Percentiles rank a stretch among this genome's conserved stretches.
These are phyloP conservation scores for Megamerina dolium DNA, from an alignment of 2,888 invertebrate genomes.

Conservation along the genomic window DNA sequence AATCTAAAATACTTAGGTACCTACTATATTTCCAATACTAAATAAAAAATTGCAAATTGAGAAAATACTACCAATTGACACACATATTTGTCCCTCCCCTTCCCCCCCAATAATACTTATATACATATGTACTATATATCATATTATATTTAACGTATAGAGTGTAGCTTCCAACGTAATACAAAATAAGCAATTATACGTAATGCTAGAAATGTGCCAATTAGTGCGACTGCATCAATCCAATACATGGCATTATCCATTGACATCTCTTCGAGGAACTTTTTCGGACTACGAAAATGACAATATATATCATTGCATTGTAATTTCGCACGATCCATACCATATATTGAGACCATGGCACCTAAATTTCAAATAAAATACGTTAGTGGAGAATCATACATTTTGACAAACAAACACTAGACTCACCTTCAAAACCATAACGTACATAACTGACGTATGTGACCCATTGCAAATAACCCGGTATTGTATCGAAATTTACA, in stretches of 20 bases:
- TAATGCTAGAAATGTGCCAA: constrained; percentile 71
- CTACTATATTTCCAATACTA: too few relatives aligned
- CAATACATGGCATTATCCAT: constrained; percentile 74
- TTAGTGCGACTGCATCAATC: constrained; percentile 77
- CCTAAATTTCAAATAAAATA: constrained; percentile 43
- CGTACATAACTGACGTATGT: constrained; percentile 86
- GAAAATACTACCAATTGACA: too few relatives aligned
- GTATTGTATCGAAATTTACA: constrained; percentile 86
- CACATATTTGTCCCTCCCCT: too few relatives aligned
- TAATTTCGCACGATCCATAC: constrained; percentile 73
- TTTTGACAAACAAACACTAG: not conserved
- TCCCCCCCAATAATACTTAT: too few relatives aligned
- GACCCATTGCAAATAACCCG: constrained; percentile 80
- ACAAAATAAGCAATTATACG: constrained; percentile 77
- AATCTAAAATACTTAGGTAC: too few relatives aligned
- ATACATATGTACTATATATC: too few relatives aligned
- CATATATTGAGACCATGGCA: constrained; percentile 86
- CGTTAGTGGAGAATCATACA: not conserved
- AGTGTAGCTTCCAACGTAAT: constrained; percentile 70
- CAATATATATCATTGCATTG: constrained; percentile 78
- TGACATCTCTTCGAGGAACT: constrained; percentile 79
- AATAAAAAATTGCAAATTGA: too few relatives aligned
- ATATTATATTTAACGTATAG: constrained; percentile 42
- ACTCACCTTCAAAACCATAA: constrained; percentile 78
- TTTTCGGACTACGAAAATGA: constrained; percentile 72